phyloP scores from a whole-genome alignment of 2,797 vertebrate species.

The Coracias cyanogaster region DNA sequence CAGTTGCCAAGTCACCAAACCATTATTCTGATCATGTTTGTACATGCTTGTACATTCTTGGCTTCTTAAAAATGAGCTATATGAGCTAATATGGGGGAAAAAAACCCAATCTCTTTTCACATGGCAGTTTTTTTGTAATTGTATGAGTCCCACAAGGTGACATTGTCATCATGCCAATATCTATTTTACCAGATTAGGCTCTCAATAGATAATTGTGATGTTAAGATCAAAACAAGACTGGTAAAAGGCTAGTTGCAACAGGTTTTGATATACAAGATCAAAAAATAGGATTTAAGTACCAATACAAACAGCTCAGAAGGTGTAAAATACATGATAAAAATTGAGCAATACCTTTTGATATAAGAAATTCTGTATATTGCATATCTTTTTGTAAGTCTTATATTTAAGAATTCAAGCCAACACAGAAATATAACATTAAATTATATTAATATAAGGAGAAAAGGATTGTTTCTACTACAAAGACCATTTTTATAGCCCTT shows the following conservation, averaged over 20 bases:
- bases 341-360: neutral
- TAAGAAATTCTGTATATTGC: neutral
- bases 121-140: neutral
- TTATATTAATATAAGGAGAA: no score
- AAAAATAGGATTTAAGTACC: neutral
- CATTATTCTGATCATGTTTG: neutral
- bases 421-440: neutral
- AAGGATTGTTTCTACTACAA: neutral
- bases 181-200: neutral
- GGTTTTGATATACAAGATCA: neutral
- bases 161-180: neutral
- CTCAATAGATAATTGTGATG: neutral
- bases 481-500: neutral
- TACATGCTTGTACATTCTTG: neutral
- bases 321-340: neutral
- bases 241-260: neutral
- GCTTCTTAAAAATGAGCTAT: neutral
- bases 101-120: neutral
- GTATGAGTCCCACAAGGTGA: neutral
- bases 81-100: neutral
- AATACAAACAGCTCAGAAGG: neutral
- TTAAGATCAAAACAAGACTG: neutral
- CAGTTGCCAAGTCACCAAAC: neutral
- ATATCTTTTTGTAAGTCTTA: neutral
- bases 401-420: neutral